Conservation (phyloP, 2,888 invertebrate species). For the Folsomia manolachei region DNA sequence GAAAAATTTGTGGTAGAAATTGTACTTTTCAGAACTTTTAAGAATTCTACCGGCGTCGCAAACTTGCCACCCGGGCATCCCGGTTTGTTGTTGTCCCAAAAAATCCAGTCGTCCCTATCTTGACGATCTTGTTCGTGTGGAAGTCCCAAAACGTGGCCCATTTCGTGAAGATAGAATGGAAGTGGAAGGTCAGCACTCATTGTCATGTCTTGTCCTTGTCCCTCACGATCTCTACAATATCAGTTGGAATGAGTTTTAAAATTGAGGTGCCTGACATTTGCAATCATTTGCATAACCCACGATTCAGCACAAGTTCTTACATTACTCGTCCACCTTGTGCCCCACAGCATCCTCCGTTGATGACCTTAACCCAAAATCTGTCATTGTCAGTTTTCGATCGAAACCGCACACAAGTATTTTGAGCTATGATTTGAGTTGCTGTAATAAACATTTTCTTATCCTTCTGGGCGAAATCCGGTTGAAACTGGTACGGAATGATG, state of each 20-base stretch:
- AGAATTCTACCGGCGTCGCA: conserved; percentile 3
- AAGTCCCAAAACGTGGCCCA: conserved; percentile 4
- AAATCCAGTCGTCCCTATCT: conserved; percentile 12
- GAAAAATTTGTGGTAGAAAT: no score
- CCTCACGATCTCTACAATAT: background rate
- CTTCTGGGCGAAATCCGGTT: background rate
- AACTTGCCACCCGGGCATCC: background rate
- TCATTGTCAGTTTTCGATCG: background rate
- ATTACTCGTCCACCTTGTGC: background rate
- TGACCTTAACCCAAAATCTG: conserved; percentile 1
- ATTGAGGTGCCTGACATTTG: no score
- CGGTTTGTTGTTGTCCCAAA: conserved; percentile 12
- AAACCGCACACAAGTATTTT: conserved; percentile 8
- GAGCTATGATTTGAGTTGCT: conserved; percentile 6
- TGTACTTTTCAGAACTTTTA: background rate
- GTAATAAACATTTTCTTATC: background rate
- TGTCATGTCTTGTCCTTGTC: conserved; percentile 2
- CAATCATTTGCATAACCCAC: background rate
- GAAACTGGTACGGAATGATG: background rate
- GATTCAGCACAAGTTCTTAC: background rate
- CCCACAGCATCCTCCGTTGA: conserved; percentile 12
- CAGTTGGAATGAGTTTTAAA: no score
- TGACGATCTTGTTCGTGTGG: conserved; percentile 4
- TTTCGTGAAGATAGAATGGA: conserved; percentile 9
- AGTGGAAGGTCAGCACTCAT: background rate